Evolutionary conservation across 2,888 invertebrate species (phyloP).

Genomic region (Lasioglossum oenotherae): DNA sequence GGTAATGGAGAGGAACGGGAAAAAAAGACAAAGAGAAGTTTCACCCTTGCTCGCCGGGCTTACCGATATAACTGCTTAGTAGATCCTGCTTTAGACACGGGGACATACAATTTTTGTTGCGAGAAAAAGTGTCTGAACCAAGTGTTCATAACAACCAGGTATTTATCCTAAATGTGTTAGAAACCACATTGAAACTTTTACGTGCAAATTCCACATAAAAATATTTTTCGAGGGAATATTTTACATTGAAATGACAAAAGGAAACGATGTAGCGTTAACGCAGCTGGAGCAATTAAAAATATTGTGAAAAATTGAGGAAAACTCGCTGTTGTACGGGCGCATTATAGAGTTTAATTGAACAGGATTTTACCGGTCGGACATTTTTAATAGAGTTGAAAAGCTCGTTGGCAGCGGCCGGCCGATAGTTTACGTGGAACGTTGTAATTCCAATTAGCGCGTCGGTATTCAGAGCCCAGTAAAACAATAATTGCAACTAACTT

Average conservation of each 20-base stretch:
- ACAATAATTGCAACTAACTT: conserved; percentile 26
- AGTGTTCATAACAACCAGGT: not conserved
- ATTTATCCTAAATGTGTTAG: not conserved
- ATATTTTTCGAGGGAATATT: too few relatives aligned
- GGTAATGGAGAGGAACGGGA: not conserved
- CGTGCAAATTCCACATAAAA: not conserved
- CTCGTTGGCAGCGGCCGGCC: not conserved
- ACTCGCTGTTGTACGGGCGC: too few relatives aligned
- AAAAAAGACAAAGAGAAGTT: not conserved
- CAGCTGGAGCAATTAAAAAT: not conserved
- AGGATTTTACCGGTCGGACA: not conserved
- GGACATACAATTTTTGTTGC: not conserved
- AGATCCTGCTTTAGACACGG: not conserved
- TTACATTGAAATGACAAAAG: too few relatives aligned
- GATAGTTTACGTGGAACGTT: not conserved
- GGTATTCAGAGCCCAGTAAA: not conserved
- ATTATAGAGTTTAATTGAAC: not conserved
- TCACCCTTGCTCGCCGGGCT: not conserved
- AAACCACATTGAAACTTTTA: not conserved
- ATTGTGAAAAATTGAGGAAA: not conserved
- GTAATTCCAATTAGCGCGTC: conserved; percentile 20
- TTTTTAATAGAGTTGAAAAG: not conserved
- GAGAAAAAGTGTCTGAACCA: not conserved
- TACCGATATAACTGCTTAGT: not conserved
- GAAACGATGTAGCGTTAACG: not conserved